Evolutionary conservation across 2,888 invertebrate genomes (phyloP), one percentile per base, ranked within the genome.

Genomic region (Diarsia dahlii): DNA sequence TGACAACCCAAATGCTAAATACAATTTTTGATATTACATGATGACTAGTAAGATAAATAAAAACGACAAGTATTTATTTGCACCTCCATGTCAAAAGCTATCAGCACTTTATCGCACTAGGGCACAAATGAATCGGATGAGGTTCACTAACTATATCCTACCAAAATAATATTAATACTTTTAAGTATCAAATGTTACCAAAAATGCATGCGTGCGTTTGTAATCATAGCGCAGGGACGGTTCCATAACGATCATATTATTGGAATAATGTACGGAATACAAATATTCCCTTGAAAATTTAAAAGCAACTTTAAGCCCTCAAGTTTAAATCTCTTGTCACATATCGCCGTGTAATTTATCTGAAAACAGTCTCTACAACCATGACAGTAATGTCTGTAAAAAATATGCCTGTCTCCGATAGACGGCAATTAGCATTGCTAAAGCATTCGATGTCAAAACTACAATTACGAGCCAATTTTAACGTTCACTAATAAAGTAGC

Each of bases 61-160:
- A 28, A 48, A 58, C n/a, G n/a, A n/a, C 28, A 39, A 75, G 65
- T 28, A 74, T 58, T 71, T 67, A 45, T 84, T 84, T 64, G 46
- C 56, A 78, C 58, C 45, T 82, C 64, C 54, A 67, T 66, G 81
- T 63, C 60, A 23, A 52, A 60, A 75, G 77, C 75, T 83, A 80
- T 87, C 80, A 82, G 80, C 84, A 84, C 73, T 87, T 88, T 80
- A 84, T 85, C 78, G 76, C 56, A 66, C 28, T 68, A 58, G 45
- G 74, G 71, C 70, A 73, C 78, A 80, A 80, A 88, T 84, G 70
- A 82, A 81, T 84, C 75, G 71, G 75, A 79, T 71, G 45, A 71
- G 28, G 65, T 76, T 78, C 76, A 79, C 71, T 78, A 80, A 84
- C 77, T 80, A 67, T 65, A 68, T 52, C 65, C 67, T 46, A 56